Evolutionary conservation across 2,797 vertebrate species (phyloP).

Genomic region (Rhinogobio ventralis): DNA sequence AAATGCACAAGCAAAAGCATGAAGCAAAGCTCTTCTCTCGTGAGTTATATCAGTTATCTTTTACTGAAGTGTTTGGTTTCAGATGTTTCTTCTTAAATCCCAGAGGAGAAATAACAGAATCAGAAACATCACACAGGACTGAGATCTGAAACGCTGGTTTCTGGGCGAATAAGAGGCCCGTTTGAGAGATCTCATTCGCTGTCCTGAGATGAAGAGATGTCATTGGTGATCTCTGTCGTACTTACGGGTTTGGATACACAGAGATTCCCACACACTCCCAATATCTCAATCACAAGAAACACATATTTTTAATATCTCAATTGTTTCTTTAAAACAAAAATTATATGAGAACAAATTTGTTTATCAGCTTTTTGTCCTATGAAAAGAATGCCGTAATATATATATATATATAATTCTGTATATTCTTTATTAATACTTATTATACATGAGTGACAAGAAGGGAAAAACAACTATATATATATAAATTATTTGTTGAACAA

Average conservation of each 20-base stretch:
- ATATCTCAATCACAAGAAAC: conserved; percentile 5
- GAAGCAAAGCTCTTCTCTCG: too few species aligned
- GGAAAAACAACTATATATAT: too few species aligned
- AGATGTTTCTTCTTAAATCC: neutral
- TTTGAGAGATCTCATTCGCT: neutral
- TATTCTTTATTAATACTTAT: too few species aligned
- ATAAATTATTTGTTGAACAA: too few species aligned
- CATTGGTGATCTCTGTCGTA: too few species aligned
- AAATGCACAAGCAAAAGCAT: too few species aligned
- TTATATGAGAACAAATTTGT: neutral
- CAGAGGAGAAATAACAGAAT: neutral
- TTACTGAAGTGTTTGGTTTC: neutral
- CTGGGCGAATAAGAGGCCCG: neutral
- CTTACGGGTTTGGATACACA: too few species aligned
- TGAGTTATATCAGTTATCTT: neutral
- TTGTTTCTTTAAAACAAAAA: neutral
- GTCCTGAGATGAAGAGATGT: neutral
- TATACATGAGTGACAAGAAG: too few species aligned
- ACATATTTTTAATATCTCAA: neutral
- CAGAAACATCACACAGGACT: neutral
- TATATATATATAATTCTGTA: too few species aligned
- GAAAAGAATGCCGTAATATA: too few species aligned
- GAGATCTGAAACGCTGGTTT: neutral
- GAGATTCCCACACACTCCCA: neutral
- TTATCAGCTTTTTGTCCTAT: too few species aligned